phyloP scores from a whole-genome alignment of 2,888 invertebrate species.

The Drosophila austrosaltans region DNA sequence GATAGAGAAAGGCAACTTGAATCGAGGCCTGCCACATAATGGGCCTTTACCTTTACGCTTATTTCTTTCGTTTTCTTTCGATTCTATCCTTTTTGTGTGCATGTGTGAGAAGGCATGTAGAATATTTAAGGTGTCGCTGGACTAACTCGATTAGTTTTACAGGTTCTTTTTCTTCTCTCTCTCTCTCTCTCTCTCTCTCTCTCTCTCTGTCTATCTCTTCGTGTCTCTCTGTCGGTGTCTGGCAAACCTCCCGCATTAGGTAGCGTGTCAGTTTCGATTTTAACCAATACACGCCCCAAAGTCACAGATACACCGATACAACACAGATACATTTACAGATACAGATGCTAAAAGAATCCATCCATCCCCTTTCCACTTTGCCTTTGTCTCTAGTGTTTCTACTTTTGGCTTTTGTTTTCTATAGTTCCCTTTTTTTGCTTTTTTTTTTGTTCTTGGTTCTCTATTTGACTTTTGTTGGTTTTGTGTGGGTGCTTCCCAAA shows the following conservation, averaged over 20 bases:
- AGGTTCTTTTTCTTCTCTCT: neutral
- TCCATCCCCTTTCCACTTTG: neutral
- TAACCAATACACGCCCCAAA: conserved; percentile 48
- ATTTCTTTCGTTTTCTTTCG: conserved; percentile 2
- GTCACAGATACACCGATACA: conserved; percentile 30
- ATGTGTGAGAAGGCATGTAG: conserved; percentile 27
- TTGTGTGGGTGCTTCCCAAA: conserved; percentile 51
- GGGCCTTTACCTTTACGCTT: conserved; percentile 33
- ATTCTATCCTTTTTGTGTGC: conserved; percentile 19
- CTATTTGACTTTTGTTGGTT: conserved; percentile 32
- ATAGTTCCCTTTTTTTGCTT: conserved; percentile 40
- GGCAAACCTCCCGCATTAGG: conserved; percentile 62
- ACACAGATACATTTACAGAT: conserved; percentile 11
- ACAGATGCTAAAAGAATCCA: conserved; percentile 3
- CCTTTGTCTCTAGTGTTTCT: neutral
- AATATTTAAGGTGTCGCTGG: conserved; percentile 70
- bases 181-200: neutral
- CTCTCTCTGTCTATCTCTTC: neutral
- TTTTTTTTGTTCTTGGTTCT: conserved; percentile 16
- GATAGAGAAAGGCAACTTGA: conserved; percentile 17
- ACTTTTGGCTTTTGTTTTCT: conserved; percentile 5
- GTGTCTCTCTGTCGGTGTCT: conserved; percentile 25
- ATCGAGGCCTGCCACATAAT: conserved; percentile 51
- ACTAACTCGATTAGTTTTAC: conserved; percentile 71
- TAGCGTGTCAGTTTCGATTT: conserved; percentile 68